Evolutionary conservation across 2,888 invertebrate species (phyloP).

Genomic region (Drosophila nr. fundita): DNA sequence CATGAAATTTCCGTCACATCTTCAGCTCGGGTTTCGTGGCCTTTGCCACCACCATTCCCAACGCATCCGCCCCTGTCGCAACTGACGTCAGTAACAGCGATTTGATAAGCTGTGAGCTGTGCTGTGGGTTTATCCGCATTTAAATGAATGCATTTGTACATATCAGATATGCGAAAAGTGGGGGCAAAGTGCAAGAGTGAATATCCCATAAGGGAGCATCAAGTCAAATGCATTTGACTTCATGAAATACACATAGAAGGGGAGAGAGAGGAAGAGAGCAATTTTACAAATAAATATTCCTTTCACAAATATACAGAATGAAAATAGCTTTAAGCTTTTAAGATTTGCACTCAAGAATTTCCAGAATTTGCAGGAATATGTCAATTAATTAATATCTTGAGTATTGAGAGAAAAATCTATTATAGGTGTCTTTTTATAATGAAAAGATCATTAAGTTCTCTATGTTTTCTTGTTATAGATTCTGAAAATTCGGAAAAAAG

Average conservation of each 20-base stretch:
- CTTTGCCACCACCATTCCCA: constrained; percentile 9
- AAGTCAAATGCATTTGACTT: background rate
- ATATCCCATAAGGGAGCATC: background rate
- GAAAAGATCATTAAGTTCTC: background rate
- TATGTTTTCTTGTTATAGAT: background rate
- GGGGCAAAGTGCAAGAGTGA: background rate
- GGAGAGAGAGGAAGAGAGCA: no score
- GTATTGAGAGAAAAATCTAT: background rate
- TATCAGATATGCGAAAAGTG: background rate
- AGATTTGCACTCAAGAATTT: background rate
- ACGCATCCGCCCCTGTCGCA: background rate
- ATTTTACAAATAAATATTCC: background rate
- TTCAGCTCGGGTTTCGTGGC: constrained; percentile 60
- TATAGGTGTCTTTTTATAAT: background rate
- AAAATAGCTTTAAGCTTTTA: background rate
- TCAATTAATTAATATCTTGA: background rate
- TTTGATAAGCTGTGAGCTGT: constrained; percentile 24
- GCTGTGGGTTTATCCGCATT: constrained; percentile 25
- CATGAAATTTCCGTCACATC: constrained; percentile 68
- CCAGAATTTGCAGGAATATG: background rate
- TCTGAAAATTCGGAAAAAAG: background rate
- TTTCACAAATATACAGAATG: background rate
- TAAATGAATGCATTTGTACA: constrained; percentile 1
- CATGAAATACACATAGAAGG: background rate
- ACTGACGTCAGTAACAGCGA: constrained; percentile 49